Evolutionary conservation across 1,140 invertebrate species (phyloP).

Genomic region (Monochamus saltuarius): DNA sequence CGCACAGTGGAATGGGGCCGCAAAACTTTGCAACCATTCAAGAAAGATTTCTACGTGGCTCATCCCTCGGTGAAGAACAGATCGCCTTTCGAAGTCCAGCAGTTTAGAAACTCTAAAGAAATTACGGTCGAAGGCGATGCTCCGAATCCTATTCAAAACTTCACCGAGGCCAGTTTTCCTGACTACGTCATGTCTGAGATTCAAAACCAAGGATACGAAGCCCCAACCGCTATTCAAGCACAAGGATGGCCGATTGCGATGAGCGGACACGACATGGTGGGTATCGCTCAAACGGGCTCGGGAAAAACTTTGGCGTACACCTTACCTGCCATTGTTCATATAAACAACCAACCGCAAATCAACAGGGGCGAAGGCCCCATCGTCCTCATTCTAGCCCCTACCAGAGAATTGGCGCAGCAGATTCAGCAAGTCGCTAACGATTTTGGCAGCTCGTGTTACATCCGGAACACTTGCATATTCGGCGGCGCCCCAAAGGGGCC

Average conservation of each 20-base stretch:
- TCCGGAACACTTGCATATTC: conserved; percentile 91
- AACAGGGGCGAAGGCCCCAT: conserved; percentile 86
- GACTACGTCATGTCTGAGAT: conserved; percentile 79
- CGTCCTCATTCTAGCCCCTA: conserved; percentile 89
- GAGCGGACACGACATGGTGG: conserved; percentile 85
- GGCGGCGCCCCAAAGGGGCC: conserved; percentile 92
- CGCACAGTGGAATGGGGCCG: conserved; percentile 78
- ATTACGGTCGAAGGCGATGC: conserved; percentile 72
- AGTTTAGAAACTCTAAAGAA: conserved; percentile 74
- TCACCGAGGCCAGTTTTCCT: conserved; percentile 78
- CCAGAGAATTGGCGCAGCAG: conserved; percentile 93
- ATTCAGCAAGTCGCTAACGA: conserved; percentile 91
- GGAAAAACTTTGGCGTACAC: conserved; percentile 86
- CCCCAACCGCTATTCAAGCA: conserved; percentile 84
- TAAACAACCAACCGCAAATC: conserved; percentile 83
- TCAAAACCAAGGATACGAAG: conserved; percentile 69
- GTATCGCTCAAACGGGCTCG: conserved; percentile 93
- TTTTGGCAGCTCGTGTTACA: conserved; percentile 81
- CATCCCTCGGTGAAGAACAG: conserved; percentile 69
- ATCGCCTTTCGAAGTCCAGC: conserved; percentile 73
- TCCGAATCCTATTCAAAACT: conserved; percentile 76
- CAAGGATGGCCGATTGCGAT: conserved; percentile 91
- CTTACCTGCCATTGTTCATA: conserved; percentile 86
- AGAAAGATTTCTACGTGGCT: conserved; percentile 92
- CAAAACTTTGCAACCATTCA: conserved; percentile 76